Percentiles rank a stretch among this genome's conserved stretches.
Evolutionary conservation across 2,113 vertebrate genomes (phyloP).

Genomic region (Hemicordylus capensis): DNA sequence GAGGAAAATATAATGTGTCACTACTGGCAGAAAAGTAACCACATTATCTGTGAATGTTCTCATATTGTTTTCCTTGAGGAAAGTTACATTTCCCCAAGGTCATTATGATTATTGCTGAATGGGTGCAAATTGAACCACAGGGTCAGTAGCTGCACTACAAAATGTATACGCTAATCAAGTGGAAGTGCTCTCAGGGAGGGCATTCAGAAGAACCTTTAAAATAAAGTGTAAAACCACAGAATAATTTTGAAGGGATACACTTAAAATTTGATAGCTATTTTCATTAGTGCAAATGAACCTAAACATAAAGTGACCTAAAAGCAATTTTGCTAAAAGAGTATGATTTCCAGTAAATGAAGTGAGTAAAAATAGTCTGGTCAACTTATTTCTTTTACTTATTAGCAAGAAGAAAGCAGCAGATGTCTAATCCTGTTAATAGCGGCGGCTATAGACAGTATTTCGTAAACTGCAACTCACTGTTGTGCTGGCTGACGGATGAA

Average conservation of each 20-base stretch:
- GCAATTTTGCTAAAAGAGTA: conserved; percentile 11
- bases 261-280: conserved; percentile 23
- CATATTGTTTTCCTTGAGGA: conserved; percentile 18
- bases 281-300: conserved; percentile 11
- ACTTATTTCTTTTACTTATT: neutral
- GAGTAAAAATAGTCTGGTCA: neutral
- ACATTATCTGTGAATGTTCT: conserved; percentile 15
- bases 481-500: too few species aligned
- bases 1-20: conserved; percentile 13
- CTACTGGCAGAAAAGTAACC: conserved; percentile 32
- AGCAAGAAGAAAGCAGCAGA: neutral
- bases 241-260: conserved; percentile 23
- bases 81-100: conserved; percentile 42
- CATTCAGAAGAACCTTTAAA: conserved; percentile 41
- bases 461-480: too few species aligned
- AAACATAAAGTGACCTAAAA: neutral
- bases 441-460: too few species aligned
- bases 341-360: neutral
- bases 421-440: too few species aligned
- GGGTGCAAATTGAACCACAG: conserved; percentile 36
- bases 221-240: conserved; percentile 4
- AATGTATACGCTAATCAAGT: conserved; percentile 26
- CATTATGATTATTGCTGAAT: conserved; percentile 42
- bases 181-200: conserved; percentile 13
- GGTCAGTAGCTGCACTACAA: conserved; percentile 37